A percentile compares a stretch with the other conserved stretches of the same genome.
Evolutionary conservation across 2,888 invertebrate species (phyloP).

Genomic region (Nemotelus pantherinus): DNA sequence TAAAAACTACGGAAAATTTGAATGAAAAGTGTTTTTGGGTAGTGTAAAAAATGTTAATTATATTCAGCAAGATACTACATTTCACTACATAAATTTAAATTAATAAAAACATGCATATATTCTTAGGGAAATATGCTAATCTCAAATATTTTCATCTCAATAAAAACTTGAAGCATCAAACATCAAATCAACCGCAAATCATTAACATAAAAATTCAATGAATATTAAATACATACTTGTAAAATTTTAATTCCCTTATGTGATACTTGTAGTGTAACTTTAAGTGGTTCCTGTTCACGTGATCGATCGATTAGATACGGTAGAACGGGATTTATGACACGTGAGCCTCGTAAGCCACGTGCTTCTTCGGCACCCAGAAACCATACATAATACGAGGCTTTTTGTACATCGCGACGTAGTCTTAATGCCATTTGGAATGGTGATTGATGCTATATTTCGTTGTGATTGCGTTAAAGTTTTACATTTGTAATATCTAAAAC

Average conservation of each 20-base stretch:
- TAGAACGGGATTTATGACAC: slow-evolving; percentile 86
- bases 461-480: slow-evolving; percentile 6
- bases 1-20: neutral
- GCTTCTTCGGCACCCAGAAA: slow-evolving; percentile 96
- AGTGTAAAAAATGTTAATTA: no score
- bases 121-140: no score
- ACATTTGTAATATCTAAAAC: slow-evolving; percentile 39
- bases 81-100: no score
- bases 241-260: slow-evolving; percentile 94
- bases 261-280: slow-evolving; percentile 90
- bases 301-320: slow-evolving; percentile 85
- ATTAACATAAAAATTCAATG: neutral
- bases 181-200: no score
- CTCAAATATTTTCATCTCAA: no score
- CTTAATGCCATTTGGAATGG: slow-evolving; percentile 74
- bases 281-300: slow-evolving; percentile 85
- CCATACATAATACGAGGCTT: slow-evolving; percentile 91
- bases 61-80: no score
- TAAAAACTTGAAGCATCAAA: no score
- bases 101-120: no score
- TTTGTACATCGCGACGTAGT: slow-evolving; percentile 86
- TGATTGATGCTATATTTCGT: slow-evolving; percentile 11
- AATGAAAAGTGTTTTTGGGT: no score
- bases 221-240: slow-evolving; percentile 69
- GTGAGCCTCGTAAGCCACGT: slow-evolving; percentile 84